These are phyloP conservation scores for Chrysolina oricalcia DNA, from an alignment of 2,888 invertebrate genomes.

Conservation along the genomic window DNA sequence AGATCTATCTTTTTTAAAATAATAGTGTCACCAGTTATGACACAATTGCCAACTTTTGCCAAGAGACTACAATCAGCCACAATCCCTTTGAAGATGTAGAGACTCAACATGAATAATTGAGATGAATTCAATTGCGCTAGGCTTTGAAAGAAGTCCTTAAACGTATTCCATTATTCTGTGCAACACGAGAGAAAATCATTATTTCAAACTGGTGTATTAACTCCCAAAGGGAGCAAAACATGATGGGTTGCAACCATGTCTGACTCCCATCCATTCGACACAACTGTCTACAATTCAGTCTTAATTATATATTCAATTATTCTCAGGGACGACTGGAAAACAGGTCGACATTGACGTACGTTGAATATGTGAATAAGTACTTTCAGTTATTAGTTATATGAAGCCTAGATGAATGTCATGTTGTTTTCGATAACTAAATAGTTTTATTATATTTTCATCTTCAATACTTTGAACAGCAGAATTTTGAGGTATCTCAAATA, in stretches of 20 bases:
- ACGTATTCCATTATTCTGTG: background rate
- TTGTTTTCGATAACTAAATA: too few species aligned
- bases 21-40: too few species aligned
- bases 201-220: background rate
- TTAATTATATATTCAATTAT: conserved; percentile 15
- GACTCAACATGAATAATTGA: too few species aligned
- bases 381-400: background rate
- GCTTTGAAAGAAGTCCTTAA: background rate
- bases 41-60: too few species aligned
- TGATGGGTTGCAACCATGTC: conserved; percentile 1
- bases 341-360: background rate
- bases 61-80: too few species aligned
- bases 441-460: too few species aligned
- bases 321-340: background rate
- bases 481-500: too few species aligned
- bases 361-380: background rate
- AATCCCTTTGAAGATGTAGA: too few species aligned
- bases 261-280: background rate
- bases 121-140: background rate
- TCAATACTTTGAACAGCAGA: too few species aligned
- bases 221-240: background rate
- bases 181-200: background rate
- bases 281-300: conserved; percentile 17
- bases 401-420: too few species aligned
- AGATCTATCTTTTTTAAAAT: too few species aligned